Evolutionary conservation across 2,888 invertebrate genomes (phyloP).

Genomic region (Spicauda simplicius): DNA sequence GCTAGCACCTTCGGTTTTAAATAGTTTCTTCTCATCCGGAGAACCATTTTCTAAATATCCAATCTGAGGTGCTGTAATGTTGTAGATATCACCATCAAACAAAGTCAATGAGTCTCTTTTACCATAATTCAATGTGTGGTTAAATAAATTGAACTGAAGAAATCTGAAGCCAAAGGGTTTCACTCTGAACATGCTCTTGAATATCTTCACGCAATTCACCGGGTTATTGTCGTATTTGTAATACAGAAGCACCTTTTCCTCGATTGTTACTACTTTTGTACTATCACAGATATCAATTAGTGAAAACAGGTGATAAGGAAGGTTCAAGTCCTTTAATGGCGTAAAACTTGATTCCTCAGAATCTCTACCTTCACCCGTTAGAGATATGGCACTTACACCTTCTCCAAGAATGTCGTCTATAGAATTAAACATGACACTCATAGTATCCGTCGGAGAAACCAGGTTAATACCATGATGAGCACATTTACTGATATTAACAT

Average conservation of each 20-base stretch:
- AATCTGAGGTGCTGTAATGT: slow-evolving; percentile 89
- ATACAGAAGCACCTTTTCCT: slow-evolving; percentile 95
- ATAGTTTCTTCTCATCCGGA: slow-evolving; percentile 89
- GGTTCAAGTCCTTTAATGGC: slow-evolving; percentile 91
- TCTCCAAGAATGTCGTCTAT: slow-evolving; percentile 93
- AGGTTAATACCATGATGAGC: slow-evolving; percentile 97
- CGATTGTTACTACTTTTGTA: slow-evolving; percentile 94
- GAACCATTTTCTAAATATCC: slow-evolving; percentile 90
- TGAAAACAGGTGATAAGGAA: slow-evolving; percentile 97
- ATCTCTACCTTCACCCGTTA: slow-evolving; percentile 96
- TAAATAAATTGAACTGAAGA: slow-evolving; percentile 96
- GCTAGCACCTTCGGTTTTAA: slow-evolving; percentile 90
- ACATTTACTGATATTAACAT: slow-evolving; percentile 92
- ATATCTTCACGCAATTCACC: slow-evolving; percentile 98
- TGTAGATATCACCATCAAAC: slow-evolving; percentile 97
- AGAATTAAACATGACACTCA: slow-evolving; percentile 90
- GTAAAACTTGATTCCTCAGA: slow-evolving; percentile 95
- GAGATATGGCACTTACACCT: slow-evolving; percentile 94
- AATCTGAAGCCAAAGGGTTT: slow-evolving; percentile 96
- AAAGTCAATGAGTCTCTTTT: slow-evolving; percentile 93
- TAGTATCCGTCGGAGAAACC: slow-evolving; percentile 93
- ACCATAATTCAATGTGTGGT: slow-evolving; percentile 92
- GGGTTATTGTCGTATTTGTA: slow-evolving; percentile 98
- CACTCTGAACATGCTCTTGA: slow-evolving; percentile 92
- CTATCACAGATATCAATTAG: slow-evolving; percentile 98